Conservation (phyloP, 2,888 invertebrate genomes). For the Leucophora obtusa region DNA sequence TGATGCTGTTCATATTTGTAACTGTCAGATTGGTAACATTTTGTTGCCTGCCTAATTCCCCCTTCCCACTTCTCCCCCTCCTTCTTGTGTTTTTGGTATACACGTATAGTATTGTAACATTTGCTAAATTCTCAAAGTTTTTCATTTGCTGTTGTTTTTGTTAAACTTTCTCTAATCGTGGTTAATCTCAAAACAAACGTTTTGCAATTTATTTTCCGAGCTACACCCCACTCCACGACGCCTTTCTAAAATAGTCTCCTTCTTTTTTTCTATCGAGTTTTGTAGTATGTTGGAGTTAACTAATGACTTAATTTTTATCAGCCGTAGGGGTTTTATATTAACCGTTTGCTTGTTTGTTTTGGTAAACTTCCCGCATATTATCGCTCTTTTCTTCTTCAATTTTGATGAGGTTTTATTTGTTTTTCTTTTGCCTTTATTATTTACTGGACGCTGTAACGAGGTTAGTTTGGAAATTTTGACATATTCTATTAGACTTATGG, state of each 20-base stretch:
- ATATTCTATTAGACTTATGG: too few relatives aligned
- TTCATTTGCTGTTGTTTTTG: constrained; percentile 52
- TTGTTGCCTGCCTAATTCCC: constrained; percentile 1
- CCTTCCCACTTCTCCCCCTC: not conserved
- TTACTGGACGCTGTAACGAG: not conserved
- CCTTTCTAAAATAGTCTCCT: constrained; percentile 52
- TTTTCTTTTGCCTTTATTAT: constrained; percentile 62
- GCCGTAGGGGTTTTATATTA: constrained; percentile 74
- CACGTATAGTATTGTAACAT: constrained; percentile 70
- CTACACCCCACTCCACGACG: constrained; percentile 11
- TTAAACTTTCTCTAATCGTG: constrained; percentile 74
- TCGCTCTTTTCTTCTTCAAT: constrained; percentile 13
- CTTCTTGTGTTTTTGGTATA: not conserved
- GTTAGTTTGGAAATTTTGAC: not conserved
- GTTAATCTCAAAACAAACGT: constrained; percentile 78
- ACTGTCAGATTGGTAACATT: constrained; percentile 61
- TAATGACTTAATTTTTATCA: constrained; percentile 79
- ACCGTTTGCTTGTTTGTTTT: constrained; percentile 70
- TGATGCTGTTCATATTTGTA: constrained; percentile 57
- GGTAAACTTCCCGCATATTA: constrained; percentile 54
- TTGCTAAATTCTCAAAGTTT: constrained; percentile 68
- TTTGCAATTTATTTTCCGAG: constrained; percentile 77
- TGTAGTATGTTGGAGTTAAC: constrained; percentile 71
- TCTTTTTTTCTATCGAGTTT: constrained; percentile 1
- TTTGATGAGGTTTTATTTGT: constrained; percentile 60